Evolutionary conservation across 2,888 invertebrate genomes (phyloP).

Genomic region (Leptinotarsa haldemani): DNA sequence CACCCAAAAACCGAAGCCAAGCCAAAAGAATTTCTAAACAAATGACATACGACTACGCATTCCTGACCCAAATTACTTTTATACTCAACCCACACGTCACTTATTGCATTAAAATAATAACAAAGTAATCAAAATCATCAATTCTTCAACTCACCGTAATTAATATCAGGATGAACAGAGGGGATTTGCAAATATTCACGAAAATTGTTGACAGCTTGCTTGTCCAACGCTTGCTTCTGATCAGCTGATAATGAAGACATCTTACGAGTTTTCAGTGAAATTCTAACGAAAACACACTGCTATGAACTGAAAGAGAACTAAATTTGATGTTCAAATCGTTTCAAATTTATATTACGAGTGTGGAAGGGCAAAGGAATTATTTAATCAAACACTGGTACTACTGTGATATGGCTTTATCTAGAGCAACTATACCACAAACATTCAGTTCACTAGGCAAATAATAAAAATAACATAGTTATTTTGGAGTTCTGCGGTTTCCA

Average conservation of each 20-base stretch:
- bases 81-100: background rate
- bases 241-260: slow-evolving; percentile 62
- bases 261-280: slow-evolving; percentile 51
- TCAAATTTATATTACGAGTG: slow-evolving; percentile 11
- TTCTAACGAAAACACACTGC: slow-evolving; percentile 31
- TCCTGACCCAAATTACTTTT: slow-evolving; percentile 18
- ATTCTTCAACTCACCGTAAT: slow-evolving; percentile 78
- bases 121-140: background rate
- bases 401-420: slow-evolving; percentile 5
- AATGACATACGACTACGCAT: slow-evolving; percentile 37
- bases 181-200: slow-evolving; percentile 87
- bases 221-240: slow-evolving; percentile 58
- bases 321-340: background rate
- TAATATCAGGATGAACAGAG: slow-evolving; percentile 87
- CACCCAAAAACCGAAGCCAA: slow-evolving; percentile 56
- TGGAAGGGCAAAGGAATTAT: slow-evolving; percentile 14
- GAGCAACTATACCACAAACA: background rate
- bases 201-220: slow-evolving; percentile 72
- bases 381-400: slow-evolving; percentile 21
- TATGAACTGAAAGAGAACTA: slow-evolving; percentile 25
- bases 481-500: slow-evolving; percentile 16
- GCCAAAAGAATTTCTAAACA: slow-evolving; percentile 46
- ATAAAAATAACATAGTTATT: slow-evolving; percentile 5
- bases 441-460: background rate
- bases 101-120: background rate